phyloP scores from a whole-genome alignment of 2,797 vertebrate species.

The Sarcophilus harrisii region DNA sequence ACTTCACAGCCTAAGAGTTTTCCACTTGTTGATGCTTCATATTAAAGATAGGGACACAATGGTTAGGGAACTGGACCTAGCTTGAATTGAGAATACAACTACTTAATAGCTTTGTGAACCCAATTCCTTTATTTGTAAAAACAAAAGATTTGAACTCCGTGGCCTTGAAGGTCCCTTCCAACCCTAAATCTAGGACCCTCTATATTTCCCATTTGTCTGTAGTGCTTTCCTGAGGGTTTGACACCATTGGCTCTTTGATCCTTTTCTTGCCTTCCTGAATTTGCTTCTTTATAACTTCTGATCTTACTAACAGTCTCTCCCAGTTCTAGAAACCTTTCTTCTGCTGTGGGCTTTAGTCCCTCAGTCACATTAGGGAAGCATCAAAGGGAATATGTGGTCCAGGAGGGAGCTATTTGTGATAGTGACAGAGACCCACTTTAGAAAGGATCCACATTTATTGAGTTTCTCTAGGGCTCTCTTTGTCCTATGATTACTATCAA shows the following conservation, averaged over 20 bases:
- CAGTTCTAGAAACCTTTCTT: background rate
- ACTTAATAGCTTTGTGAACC: background rate
- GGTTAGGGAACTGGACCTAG: background rate
- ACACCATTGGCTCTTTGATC: background rate
- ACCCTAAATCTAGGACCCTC: background rate
- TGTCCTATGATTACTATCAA: background rate
- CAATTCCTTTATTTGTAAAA: background rate
- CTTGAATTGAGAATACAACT: background rate
- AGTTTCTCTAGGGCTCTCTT: background rate
- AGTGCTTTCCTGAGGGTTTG: background rate
- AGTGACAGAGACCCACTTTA: background rate
- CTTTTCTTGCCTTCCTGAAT: background rate
- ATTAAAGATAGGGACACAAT: background rate
- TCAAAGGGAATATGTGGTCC: background rate
- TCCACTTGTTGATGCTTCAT: background rate
- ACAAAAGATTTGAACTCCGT: background rate
- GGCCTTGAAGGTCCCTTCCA: background rate
- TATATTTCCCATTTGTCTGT: background rate
- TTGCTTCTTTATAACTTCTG: background rate
- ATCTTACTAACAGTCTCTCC: background rate
- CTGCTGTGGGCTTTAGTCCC: background rate
- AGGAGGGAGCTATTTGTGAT: background rate
- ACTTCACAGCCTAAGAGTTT: background rate
- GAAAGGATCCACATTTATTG: background rate
- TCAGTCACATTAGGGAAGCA: background rate